These are phyloP conservation scores for Drosophila multiciliata DNA, from an alignment of 2,888 invertebrate species.

Conservation along the genomic window DNA sequence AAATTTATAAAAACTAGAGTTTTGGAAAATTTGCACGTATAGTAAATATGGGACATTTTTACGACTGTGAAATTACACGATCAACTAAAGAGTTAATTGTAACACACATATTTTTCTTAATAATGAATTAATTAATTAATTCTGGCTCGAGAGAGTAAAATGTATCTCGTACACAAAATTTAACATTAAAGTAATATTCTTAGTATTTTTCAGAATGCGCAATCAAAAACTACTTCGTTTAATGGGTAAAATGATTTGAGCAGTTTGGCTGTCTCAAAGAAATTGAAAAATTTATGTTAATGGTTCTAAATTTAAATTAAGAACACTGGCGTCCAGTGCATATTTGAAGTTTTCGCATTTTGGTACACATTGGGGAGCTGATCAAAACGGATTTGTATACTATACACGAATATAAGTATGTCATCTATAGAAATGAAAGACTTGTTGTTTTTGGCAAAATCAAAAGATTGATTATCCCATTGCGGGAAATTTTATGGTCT, in stretches of 20 bases:
- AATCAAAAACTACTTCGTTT: background rate
- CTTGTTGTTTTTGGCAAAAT: conserved; percentile 2
- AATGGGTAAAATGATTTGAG: background rate
- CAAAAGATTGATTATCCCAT: conserved; percentile 2
- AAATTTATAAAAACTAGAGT: background rate
- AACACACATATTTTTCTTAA: background rate
- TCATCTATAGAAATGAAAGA: background rate
- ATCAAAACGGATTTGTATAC: background rate
- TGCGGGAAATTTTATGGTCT: background rate
- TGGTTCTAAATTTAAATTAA: background rate
- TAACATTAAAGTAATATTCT: background rate
- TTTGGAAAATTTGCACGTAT: background rate
- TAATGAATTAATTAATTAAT: background rate
- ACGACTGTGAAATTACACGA: background rate
- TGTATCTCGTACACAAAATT: background rate
- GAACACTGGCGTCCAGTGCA: background rate
- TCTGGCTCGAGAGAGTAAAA: no score
- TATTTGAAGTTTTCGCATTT: background rate
- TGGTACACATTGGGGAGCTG: background rate
- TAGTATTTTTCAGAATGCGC: background rate
- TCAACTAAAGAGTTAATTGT: background rate
- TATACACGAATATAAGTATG: background rate
- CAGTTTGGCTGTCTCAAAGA: background rate
- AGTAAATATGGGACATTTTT: background rate
- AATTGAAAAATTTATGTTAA: background rate